Conservation (phyloP, 35 echinoderm and acorn worm species). For the Apostichopus japonicus region DNA sequence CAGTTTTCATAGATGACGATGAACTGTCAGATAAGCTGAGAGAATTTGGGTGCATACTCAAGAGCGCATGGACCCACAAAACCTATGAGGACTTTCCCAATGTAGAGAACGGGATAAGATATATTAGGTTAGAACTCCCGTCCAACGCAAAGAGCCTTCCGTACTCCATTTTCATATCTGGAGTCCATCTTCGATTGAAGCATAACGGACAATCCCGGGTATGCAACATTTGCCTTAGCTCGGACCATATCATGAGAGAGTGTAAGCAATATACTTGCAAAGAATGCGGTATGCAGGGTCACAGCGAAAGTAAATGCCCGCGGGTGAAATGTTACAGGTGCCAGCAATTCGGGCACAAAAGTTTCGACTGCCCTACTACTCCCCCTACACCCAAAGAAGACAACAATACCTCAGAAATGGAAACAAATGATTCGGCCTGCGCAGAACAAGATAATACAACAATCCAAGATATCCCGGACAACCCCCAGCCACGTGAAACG, state of each 20-base stretch:
- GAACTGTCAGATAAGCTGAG: conserved; percentile 6
- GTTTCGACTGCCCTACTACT: neutral
- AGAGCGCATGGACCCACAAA: conserved; percentile 9
- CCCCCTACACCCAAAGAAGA: too few species aligned
- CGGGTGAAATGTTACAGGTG: neutral
- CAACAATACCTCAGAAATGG: neutral
- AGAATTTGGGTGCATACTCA: neutral
- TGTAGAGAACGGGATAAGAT: conserved; percentile 34
- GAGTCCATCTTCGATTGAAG: neutral
- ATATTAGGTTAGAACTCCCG: neutral
- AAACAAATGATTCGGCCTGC: neutral
- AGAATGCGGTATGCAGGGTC: neutral
- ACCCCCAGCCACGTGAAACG: neutral
- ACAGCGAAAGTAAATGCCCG: neutral
- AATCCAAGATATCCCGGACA: neutral
- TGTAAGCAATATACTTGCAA: neutral
- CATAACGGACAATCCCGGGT: conserved; percentile 26
- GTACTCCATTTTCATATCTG: neutral
- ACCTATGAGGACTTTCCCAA: conserved; percentile 34
- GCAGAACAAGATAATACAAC: neutral
- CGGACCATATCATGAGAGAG: conserved; percentile 24
- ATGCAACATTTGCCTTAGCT: neutral
- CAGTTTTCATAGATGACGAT: neutral
- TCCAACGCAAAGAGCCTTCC: conserved; percentile 19
- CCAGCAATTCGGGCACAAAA: neutral